A percentile compares a stretch with the other conserved stretches of the same genome.
Conservation (phyloP, 2,888 invertebrate species). For the Caenorhabditis virilis region DNA sequence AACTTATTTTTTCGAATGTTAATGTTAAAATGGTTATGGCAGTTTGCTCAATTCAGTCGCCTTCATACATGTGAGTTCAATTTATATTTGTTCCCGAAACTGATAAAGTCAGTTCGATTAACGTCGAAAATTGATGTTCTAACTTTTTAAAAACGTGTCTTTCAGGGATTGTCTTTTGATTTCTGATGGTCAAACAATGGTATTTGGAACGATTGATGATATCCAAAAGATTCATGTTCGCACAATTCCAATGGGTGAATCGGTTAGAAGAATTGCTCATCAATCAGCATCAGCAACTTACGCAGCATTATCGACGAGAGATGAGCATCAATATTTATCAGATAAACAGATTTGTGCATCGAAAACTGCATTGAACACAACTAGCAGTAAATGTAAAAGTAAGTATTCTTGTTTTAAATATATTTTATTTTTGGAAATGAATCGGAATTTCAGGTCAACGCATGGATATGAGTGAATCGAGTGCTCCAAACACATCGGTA, state of each 20-base stretch:
- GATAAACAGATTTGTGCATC: slow-evolving; percentile 11
- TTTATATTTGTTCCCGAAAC: too few relatives aligned
- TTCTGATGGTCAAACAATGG: slow-evolving; percentile 85
- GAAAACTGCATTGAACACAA: slow-evolving; percentile 7
- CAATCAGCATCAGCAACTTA: slow-evolving; percentile 84
- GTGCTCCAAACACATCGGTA: background rate
- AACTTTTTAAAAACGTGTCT: background rate
- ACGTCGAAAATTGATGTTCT: background rate
- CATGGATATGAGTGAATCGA: background rate
- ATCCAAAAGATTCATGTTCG: slow-evolving; percentile 65
- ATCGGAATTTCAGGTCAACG: background rate
- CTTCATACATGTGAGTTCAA: slow-evolving; percentile 78
- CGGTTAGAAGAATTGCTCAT: slow-evolving; percentile 87
- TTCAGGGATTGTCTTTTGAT: slow-evolving; percentile 76
- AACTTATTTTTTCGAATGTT: slow-evolving; percentile 71
- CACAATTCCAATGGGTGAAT: slow-evolving; percentile 91
- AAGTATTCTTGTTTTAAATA: background rate
- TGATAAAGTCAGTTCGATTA: too few relatives aligned
- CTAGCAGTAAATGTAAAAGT: slow-evolving; percentile 16
- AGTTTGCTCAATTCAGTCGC: slow-evolving; percentile 95
- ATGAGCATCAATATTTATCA: slow-evolving; percentile 75
- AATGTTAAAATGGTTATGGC: slow-evolving; percentile 78
- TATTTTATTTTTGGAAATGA: background rate
- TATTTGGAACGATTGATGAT: slow-evolving; percentile 74
- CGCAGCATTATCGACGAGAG: slow-evolving; percentile 87